Percentiles rank a stretch among this genome's conserved stretches.
Evolutionary conservation across 2,888 invertebrate genomes (phyloP).

Genomic region (Tachina fera): DNA sequence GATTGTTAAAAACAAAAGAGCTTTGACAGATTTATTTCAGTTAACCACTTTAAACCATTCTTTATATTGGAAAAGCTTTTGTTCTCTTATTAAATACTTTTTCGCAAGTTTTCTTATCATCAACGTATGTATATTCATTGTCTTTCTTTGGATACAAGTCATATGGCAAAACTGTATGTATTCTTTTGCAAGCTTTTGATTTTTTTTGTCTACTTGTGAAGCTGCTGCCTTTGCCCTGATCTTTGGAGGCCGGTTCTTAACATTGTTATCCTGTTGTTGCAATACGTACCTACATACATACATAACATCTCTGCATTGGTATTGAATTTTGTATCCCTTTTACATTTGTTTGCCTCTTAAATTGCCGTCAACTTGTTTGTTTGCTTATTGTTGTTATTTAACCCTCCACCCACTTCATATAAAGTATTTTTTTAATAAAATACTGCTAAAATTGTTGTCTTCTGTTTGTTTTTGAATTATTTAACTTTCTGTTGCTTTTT

Average conservation of each 20-base stretch:
- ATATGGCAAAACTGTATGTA: not conserved
- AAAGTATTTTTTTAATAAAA: not conserved
- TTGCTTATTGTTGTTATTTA: conserved; percentile 43
- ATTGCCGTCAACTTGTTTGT: conserved; percentile 65
- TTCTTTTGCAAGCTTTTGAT: conserved; percentile 5
- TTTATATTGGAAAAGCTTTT: too few relatives aligned
- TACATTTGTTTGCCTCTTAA: conserved; percentile 67
- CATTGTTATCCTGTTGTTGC: not conserved
- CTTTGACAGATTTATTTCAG: too few relatives aligned
- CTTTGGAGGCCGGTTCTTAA: conserved; percentile 5
- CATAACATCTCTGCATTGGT: conserved; percentile 11
- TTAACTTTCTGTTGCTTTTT: conserved; percentile 65
- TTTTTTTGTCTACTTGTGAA: conserved; percentile 41
- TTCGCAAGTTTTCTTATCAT: too few relatives aligned
- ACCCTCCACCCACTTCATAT: not conserved
- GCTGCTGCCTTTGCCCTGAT: conserved; percentile 24
- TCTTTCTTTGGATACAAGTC: not conserved
- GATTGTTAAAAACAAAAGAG: too few relatives aligned
- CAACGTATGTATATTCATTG: conserved; percentile 30
- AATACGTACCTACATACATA: not conserved
- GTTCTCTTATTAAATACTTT: too few relatives aligned
- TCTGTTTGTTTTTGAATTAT: conserved; percentile 63
- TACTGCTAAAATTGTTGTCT: conserved; percentile 8
- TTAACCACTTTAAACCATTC: too few relatives aligned
- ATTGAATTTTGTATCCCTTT: conserved; percentile 56